phyloP scores from a whole-genome alignment of 2,888 invertebrate species.

The Phengaris arion region DNA sequence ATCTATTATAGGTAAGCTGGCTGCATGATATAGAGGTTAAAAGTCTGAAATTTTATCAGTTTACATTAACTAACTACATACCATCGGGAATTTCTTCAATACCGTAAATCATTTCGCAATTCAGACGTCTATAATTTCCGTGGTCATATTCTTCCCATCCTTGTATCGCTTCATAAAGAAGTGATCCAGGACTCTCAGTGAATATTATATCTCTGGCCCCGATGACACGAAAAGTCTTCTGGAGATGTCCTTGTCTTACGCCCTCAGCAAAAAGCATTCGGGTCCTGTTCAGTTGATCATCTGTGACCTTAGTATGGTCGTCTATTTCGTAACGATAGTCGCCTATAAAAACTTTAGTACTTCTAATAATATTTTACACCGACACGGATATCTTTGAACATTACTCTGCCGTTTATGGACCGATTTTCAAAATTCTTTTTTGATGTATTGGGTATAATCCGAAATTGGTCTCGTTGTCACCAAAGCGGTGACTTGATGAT shows the following conservation, averaged over 20 bases:
- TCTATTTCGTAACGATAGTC: conserved; percentile 20
- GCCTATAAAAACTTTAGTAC: not conserved
- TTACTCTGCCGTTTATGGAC: no score
- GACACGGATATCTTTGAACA: no score
- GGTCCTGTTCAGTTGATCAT: conserved; percentile 25
- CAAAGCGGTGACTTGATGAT: no score
- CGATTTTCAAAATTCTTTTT: no score
- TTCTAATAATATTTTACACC: no score
- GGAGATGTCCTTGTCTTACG: conserved; percentile 24
- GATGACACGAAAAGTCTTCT: not conserved
- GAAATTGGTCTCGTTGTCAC: no score
- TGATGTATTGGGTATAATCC: no score
- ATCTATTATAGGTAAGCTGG: no score
- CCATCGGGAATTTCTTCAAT: conserved; percentile 12
- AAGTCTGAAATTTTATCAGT: no score
- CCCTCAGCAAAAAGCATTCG: conserved; percentile 25
- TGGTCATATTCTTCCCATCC: conserved; percentile 28
- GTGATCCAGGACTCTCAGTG: conserved; percentile 27
- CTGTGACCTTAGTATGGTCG: conserved; percentile 9
- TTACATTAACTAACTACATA: not conserved
- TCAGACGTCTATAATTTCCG: conserved; percentile 15
- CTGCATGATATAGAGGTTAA: no score
- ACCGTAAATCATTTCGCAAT: conserved; percentile 26
- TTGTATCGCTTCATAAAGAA: conserved; percentile 23
- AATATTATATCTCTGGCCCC: conserved; percentile 17